These are phyloP conservation scores for Gobio gobio DNA, from an alignment of 2,113 vertebrate species.

Conservation along the genomic window DNA sequence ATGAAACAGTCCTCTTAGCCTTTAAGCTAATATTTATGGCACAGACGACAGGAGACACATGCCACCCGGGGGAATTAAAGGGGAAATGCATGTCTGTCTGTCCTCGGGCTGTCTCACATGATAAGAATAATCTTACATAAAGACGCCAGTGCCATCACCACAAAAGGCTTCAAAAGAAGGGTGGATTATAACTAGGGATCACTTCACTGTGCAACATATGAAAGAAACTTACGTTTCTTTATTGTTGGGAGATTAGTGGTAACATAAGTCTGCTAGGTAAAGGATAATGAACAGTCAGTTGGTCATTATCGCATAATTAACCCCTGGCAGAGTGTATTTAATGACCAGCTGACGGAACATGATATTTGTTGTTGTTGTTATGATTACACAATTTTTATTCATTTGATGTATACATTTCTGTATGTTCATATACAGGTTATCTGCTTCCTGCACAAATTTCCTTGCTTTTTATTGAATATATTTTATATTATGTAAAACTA, in stretches of 20 bases:
- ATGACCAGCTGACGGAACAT: not conserved
- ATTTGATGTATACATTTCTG: no score
- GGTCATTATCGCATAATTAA: not conserved
- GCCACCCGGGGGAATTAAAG: not conserved
- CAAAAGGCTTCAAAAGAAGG: not conserved
- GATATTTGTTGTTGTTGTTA: no score
- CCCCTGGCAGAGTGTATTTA: not conserved
- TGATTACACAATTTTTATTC: not conserved
- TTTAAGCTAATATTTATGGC: constrained; percentile 13
- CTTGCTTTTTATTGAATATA: no score
- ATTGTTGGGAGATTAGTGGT: not conserved
- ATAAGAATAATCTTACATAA: not conserved
- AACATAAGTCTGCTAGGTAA: not conserved
- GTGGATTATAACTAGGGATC: not conserved
- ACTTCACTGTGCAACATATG: not conserved
- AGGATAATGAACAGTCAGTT: not conserved
- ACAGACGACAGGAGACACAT: not conserved
- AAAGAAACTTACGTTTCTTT: not conserved
- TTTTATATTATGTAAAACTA: no score
- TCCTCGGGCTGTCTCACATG: not conserved
- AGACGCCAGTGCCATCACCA: not conserved
- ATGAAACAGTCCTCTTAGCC: not conserved
- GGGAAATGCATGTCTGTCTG: constrained; percentile 12
- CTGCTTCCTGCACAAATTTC: no score
- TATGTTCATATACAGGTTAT: no score